phyloP scores from a whole-genome alignment of 2,113 vertebrate genomes.

The Clarias gariepinus region DNA sequence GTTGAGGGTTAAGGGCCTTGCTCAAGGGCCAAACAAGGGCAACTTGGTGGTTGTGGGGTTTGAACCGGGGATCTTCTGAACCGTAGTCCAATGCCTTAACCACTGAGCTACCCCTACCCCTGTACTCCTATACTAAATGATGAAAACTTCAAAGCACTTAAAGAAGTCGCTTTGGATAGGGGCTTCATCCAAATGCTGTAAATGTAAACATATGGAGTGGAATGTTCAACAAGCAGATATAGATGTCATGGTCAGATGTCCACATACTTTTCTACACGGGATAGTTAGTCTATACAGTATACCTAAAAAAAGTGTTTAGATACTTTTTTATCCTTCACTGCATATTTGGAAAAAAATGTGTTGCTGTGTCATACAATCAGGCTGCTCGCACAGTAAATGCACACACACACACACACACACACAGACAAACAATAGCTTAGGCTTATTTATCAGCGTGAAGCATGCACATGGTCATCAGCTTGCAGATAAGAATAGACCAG shows the following conservation, averaged over 20 bases:
- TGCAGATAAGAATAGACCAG: conserved; percentile 24
- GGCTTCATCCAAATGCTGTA: too few relatives aligned
- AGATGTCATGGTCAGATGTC: background rate
- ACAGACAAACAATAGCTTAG: background rate
- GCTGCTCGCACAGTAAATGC: background rate
- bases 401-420: conserved; percentile 26
- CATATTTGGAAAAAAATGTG: background rate
- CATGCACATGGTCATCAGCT: background rate
- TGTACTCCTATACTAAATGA: too few relatives aligned
- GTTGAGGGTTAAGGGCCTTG: too few relatives aligned
- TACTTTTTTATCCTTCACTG: background rate
- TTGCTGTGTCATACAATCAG: background rate
- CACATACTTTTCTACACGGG: background rate
- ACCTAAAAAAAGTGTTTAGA: background rate
- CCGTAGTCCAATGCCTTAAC: too few relatives aligned
- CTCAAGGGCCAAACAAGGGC: too few relatives aligned
- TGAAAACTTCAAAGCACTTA: too few relatives aligned
- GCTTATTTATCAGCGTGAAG: background rate
- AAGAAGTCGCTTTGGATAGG: too few relatives aligned
- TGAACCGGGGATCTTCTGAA: too few relatives aligned
- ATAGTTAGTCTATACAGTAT: background rate
- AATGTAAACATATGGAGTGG: background rate
- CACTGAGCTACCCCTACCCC: too few relatives aligned
- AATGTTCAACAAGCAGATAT: background rate
- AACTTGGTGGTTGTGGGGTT: too few relatives aligned